These are phyloP conservation scores for Plebejus melissa DNA, from an alignment of 2,888 invertebrate species.

Conservation along the genomic window DNA sequence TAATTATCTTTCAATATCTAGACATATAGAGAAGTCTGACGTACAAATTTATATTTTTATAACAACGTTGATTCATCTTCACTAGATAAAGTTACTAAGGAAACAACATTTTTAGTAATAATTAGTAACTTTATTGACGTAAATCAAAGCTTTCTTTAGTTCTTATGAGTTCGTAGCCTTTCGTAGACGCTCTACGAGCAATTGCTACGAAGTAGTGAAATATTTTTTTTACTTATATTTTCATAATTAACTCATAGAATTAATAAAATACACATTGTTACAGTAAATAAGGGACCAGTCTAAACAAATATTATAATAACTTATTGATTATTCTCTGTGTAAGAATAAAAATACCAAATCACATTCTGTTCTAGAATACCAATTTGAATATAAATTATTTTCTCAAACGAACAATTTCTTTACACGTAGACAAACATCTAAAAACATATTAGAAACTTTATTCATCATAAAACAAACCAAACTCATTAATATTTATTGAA, in stretches of 20 bases:
- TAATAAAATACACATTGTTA: neutral
- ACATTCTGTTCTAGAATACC: neutral
- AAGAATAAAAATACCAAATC: neutral
- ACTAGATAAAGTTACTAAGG: neutral
- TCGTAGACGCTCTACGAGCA: neutral
- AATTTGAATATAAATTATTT: constrained; percentile 22
- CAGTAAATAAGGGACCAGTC: neutral
- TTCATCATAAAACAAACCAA: constrained; percentile 55
- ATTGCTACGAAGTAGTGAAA: neutral
- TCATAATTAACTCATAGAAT: neutral
- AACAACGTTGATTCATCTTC: neutral
- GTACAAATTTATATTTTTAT: neutral
- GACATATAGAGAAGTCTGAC: neutral
- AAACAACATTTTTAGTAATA: neutral
- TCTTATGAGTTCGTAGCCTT: neutral
- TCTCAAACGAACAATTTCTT: constrained; percentile 25
- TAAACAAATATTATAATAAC: neutral
- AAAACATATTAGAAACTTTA: constrained; percentile 48
- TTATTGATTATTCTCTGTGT: neutral
- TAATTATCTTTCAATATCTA: neutral
- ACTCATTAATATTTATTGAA: constrained; percentile 63
- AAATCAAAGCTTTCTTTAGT: neutral
- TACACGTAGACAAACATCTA: constrained; percentile 35
- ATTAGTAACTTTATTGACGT: neutral
- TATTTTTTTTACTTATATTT: neutral